Conservation (phyloP, 2,797 vertebrate species). For the Glyptemys insculpta region DNA sequence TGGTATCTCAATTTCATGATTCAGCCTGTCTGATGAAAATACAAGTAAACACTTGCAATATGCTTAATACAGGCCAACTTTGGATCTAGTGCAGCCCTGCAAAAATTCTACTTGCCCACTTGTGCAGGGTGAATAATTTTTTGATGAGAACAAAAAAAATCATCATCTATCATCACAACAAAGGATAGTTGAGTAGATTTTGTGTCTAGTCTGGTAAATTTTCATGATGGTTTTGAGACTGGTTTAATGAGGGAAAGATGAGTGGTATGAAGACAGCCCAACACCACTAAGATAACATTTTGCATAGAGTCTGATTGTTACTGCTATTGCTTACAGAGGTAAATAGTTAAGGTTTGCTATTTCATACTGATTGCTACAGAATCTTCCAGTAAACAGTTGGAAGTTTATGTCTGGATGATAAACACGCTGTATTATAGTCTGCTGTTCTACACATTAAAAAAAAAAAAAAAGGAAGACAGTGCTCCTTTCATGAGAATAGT, state of each 20-base stretch:
- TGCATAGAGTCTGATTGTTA: neutral
- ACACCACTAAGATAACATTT: neutral
- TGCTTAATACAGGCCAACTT: neutral
- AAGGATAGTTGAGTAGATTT: neutral
- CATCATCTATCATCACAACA: neutral
- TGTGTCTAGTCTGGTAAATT: neutral
- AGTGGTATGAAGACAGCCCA: neutral
- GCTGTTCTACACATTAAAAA: neutral
- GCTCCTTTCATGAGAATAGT: neutral
- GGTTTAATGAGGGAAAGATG: neutral
- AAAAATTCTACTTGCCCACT: neutral
- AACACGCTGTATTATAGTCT: neutral
- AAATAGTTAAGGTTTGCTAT: neutral
- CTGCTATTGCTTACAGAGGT: neutral
- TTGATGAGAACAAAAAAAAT: neutral
- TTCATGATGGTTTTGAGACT: neutral
- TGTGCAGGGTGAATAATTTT: neutral
- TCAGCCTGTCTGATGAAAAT: neutral
- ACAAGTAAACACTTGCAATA: neutral
- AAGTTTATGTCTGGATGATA: neutral
- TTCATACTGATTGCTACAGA: neutral
- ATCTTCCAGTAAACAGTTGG: neutral
- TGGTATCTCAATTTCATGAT: neutral
- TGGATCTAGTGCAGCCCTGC: neutral
- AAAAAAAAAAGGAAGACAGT: accelerated